Evolutionary conservation across 2,888 invertebrate species (phyloP).

Genomic region (Troides aeacus): DNA sequence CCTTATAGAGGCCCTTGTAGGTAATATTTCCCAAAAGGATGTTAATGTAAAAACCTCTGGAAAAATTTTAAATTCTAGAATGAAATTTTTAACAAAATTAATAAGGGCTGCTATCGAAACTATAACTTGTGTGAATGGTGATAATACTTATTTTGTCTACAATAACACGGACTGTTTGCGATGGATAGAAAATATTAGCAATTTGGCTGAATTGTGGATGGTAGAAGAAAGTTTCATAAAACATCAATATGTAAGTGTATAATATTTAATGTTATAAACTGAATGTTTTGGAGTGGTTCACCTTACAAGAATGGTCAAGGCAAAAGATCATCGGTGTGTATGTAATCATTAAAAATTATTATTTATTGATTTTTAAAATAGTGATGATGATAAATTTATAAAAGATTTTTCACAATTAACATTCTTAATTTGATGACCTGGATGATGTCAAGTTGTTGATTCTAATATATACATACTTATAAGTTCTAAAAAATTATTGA

Average conservation of each 20-base stretch:
- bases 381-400: no score
- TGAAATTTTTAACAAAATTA: constrained; percentile 86
- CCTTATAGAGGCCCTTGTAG: constrained; percentile 73
- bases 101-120: constrained; percentile 87
- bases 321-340: no score
- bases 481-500: no score
- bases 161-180: constrained; percentile 62
- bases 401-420: no score
- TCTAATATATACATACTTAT: no score
- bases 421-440: no score
- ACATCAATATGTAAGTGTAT: constrained; percentile 86
- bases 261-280: no score
- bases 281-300: no score
- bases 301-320: no score
- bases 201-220: constrained; percentile 88
- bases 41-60: constrained; percentile 84
- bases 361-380: no score
- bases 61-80: constrained; percentile 83
- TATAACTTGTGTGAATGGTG: constrained; percentile 81
- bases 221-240: constrained; percentile 86
- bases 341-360: no score
- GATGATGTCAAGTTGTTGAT: no score
- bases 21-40: constrained; percentile 68
- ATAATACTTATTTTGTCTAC: constrained; percentile 67
- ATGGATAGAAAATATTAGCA: constrained; percentile 87